Evolutionary conservation across 1,140 invertebrate genomes (phyloP).

Genomic region (Drosophila persimilis): DNA sequence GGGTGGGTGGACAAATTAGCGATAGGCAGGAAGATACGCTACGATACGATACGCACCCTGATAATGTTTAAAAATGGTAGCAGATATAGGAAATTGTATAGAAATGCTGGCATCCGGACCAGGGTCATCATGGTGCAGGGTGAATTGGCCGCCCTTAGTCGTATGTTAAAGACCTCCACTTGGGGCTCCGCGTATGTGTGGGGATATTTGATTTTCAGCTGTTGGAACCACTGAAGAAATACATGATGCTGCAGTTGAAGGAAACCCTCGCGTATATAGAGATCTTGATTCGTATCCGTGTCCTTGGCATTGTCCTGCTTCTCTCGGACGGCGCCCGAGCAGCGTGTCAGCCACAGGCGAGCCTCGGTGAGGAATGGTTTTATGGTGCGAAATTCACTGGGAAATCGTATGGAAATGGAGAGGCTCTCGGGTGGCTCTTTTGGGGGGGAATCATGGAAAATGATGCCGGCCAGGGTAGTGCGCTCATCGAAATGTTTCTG

Average conservation of each 20-base stretch:
- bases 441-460: constrained; percentile 4
- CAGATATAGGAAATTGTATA: constrained; percentile 63
- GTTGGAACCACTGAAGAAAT: constrained; percentile 51
- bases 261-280: constrained; percentile 68
- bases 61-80: constrained; percentile 64
- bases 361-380: constrained; percentile 55
- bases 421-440: constrained; percentile 22
- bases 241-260: constrained; percentile 65
- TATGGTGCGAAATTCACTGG: constrained; percentile 65
- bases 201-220: neutral
- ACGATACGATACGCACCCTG: constrained; percentile 39
- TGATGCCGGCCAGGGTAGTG: constrained; percentile 52
- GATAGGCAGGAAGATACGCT: no score
- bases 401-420: constrained; percentile 59
- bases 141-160: constrained; percentile 18
- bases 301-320: constrained; percentile 44
- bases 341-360: constrained; percentile 66
- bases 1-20: no score
- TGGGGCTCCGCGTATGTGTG: constrained; percentile 22
- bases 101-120: constrained; percentile 45
- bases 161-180: constrained; percentile 45
- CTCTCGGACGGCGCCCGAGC: constrained; percentile 54
- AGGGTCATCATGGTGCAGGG: constrained; percentile 40
- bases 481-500: constrained; percentile 64
- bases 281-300: constrained; percentile 41